Percentiles rank a stretch among this genome's conserved stretches.
Conservation (phyloP, 2,797 vertebrate species). For the Telmatherina bonti region DNA sequence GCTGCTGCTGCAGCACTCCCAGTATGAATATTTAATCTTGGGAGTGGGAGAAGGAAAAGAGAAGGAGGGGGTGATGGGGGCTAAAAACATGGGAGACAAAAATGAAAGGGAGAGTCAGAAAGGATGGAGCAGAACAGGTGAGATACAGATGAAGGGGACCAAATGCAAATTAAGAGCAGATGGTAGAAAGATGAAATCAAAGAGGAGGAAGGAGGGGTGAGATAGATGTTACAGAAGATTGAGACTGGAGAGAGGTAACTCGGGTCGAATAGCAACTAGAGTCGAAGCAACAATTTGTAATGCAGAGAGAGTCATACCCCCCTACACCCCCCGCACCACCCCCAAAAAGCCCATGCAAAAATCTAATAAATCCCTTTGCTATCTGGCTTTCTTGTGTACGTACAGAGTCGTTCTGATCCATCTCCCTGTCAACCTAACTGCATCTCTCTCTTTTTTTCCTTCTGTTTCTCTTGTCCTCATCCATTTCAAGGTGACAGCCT, state of each 20-base stretch:
- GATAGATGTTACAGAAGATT: conserved; percentile 29
- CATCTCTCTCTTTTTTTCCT: conserved; percentile 1
- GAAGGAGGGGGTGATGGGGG: neutral
- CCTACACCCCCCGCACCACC: no score
- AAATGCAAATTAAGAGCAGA: conserved; percentile 22
- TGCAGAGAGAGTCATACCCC: no score
- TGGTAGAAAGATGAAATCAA: conserved; percentile 10
- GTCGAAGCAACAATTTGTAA: conserved; percentile 33
- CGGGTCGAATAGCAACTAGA: conserved; percentile 59
- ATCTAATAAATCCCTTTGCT: neutral
- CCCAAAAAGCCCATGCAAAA: neutral
- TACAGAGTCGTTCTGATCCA: conserved; percentile 9
- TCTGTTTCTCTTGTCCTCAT: conserved; percentile 15
- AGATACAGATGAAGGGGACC: conserved; percentile 27
- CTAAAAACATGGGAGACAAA: conserved; percentile 2
- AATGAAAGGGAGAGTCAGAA: neutral
- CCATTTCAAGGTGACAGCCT: conserved; percentile 67
- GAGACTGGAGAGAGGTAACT: conserved; percentile 27
- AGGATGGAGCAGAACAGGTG: conserved; percentile 39
- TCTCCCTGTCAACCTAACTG: neutral
- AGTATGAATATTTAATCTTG: conserved; percentile 76
- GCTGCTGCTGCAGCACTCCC: conserved; percentile 50
- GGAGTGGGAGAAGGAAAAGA: conserved; percentile 26
- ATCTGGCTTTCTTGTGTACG: conserved; percentile 1
- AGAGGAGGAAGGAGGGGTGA: neutral